Base-by-base conservation (phyloP, 2,888 invertebrate species). In the Cordilura impudica region DNA sequence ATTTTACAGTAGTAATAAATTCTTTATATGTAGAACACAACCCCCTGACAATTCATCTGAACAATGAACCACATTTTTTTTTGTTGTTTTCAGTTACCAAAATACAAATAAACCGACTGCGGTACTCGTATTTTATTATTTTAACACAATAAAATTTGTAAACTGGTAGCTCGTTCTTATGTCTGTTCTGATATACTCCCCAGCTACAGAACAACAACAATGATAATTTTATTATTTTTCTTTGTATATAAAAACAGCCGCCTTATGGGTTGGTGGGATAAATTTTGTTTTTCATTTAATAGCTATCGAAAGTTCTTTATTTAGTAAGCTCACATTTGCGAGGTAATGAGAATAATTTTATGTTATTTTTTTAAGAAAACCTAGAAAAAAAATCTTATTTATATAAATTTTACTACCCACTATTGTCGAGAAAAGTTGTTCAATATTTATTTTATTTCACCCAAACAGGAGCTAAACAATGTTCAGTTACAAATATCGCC, bases 1-100 rank as follows among this genome's bases (percentile, higher is more conserved):
- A 81, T 80, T 75, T 75, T 39, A 60, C 65, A 67, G 49, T 29
- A 58, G 77, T 63, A 72, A 80, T 81, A 81, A 81, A 80, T 81
- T 78, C 61, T 54, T 47, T 45, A 63, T 45, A 39, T 39, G 16
- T 66, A 56, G 16, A 35, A 39, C 4, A n/a, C n/a, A 39, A 14
- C 12, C 47, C 49, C 75, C 14, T 29, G 35, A 47, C 53, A 63
- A 54, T 29, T 54, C 31, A n/a, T 14, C 21, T n/a, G 58, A 58
- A 26, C 35, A 35, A 14, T 47, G 16, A 18, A 16, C n/a, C 21
- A 35, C 14, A 60, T 39, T 19, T 60, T n/a, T 14, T 12, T 49
- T 7, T n/a, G 39, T 21, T 47, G 16, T 31, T 21, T 53, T 43
- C 26, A 60, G 16, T n/a, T 43, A 29, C 21, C 21, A 45, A 54